Base-by-base conservation (phyloP, 1,140 invertebrate species). In the Apis laboriosa region DNA sequence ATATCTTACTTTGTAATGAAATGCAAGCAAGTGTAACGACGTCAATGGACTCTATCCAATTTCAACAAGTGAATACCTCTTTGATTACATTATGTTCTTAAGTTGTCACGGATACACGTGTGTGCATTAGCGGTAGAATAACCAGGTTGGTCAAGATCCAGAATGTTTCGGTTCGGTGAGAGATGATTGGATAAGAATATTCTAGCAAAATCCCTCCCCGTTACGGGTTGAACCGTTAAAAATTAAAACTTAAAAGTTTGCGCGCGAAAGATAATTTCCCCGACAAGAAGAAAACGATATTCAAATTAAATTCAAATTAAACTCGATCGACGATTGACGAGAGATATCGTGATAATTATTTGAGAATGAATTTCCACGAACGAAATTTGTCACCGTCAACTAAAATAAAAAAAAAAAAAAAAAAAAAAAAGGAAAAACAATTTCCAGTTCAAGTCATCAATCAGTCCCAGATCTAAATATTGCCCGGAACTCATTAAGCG, bases 301-400 rank as follows among this genome's bases (percentile, higher is more conserved):
- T 34, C 34, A 34, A 34, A 43, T 43, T 43, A 43, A 43, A 43
- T 43, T 43, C 34, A 7, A 24, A 43, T 43, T 43, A 4, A 43
- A 43, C 4, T 43, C 34, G 34, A 34, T 34, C 34, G 34, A 7
- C 34, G 34, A 43, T 43, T 7, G 5, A 43, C 34, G 34, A 43
- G 5, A 7, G 34, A 3, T 34, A 43, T 43, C 34, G 5, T 43
- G 0, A 43, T 43, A 7, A 43, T 7, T 4, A 4, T 24, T 24
- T 2, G 34, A 34, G 34, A 43, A 80, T 51, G n/a, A 51, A 68
- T 68, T 24, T n/a, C 15, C 51, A 13, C 15, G 2, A 68, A 76
- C 55, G 51, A 68, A 49, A 81, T 68, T 77, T 77, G 71, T 81
- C 73, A 68, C 17, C 73, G 55, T 68, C 80, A 24, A 34, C 77